Evolutionary conservation across 2,888 invertebrate genomes (phyloP).

Genomic region (Proisotoma minuta): DNA sequence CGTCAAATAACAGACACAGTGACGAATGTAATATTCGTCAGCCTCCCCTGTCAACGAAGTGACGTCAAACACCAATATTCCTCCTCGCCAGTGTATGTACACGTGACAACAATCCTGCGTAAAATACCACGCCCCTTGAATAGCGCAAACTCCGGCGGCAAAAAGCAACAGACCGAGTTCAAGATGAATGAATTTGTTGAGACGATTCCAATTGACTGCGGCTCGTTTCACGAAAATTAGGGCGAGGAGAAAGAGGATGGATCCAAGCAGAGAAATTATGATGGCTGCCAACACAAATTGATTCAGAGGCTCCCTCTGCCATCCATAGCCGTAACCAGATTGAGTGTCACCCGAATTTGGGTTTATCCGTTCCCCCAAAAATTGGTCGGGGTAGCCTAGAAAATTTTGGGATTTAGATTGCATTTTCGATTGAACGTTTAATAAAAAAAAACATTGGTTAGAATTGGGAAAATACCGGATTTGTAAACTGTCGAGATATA

Average conservation of each 20-base stretch:
- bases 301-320: conserved; percentile 2
- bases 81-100: neutral
- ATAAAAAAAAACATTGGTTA: neutral
- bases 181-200: neutral
- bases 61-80: neutral
- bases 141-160: neutral
- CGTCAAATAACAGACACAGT: neutral
- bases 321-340: conserved; percentile 4
- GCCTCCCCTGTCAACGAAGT: too few relatives aligned
- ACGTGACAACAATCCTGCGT: neutral
- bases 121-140: neutral
- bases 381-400: neutral
- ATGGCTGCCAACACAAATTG: conserved; percentile 9
- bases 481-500: too few relatives aligned
- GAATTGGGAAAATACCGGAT: too few relatives aligned
- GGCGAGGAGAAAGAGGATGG: neutral
- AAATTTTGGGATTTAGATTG: neutral
- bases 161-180: neutral
- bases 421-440: neutral
- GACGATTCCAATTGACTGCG: conserved; percentile 6
- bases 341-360: neutral
- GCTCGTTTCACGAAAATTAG: neutral
- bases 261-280: neutral
- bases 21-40: neutral
- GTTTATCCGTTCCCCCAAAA: conserved; percentile 5